Percentiles rank a stretch among this genome's conserved stretches.
These are phyloP conservation scores for Rhamnusium bicolor DNA, from an alignment of 2,888 invertebrate species.

Conservation along the genomic window DNA sequence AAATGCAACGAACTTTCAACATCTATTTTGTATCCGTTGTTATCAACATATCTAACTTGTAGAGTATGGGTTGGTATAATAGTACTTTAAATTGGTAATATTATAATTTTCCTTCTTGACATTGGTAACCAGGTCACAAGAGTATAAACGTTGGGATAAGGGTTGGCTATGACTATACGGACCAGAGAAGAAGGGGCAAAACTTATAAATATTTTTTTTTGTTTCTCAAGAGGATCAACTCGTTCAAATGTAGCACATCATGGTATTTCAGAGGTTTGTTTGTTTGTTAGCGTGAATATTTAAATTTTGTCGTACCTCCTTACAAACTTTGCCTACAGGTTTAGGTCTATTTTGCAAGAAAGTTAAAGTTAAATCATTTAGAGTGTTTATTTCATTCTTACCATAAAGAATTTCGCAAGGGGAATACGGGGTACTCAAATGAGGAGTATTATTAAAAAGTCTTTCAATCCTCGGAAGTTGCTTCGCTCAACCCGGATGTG, in stretches of 20 bases:
- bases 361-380: not conserved
- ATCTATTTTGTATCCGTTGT: not conserved
- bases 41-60: not conserved
- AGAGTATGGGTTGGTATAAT: not conserved
- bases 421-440: slow-evolving; percentile 31
- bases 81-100: slow-evolving; percentile 29
- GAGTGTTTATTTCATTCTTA: not conserved
- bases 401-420: slow-evolving; percentile 10
- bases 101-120: slow-evolving; percentile 23
- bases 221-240: slow-evolving; percentile 14
- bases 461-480: not conserved
- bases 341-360: not conserved
- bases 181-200: slow-evolving; percentile 31
- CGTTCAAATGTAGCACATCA: not conserved
- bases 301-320: not conserved
- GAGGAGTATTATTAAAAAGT: slow-evolving; percentile 27
- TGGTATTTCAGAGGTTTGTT: not conserved
- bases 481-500: slow-evolving; percentile 27
- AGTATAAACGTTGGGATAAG: slow-evolving; percentile 26
- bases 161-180: slow-evolving; percentile 10
- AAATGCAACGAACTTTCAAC: not conserved
- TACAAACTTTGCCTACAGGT: not conserved
- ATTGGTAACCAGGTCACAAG: not conserved
- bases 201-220: slow-evolving; percentile 25
- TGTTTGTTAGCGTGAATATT: not conserved